Base-by-base conservation (phyloP, 2,113 vertebrate species). In the Ceyx melanurus region DNA sequence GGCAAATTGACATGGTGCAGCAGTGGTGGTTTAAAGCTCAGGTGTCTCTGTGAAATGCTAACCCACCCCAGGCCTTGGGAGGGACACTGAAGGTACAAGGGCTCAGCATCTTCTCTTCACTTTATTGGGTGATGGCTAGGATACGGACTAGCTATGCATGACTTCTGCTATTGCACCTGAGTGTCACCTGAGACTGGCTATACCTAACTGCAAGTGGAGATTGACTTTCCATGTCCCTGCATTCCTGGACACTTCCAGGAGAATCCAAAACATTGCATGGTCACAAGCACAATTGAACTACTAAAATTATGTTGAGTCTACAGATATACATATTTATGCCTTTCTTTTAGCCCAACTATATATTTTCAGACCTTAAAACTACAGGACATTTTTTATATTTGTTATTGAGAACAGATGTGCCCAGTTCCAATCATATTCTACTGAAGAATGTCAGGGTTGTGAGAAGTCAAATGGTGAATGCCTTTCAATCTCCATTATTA, bases 351-450 rank as follows among this genome's bases (percentile, higher is more conserved):
- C 91, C 84, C 62, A 92, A 82, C 94, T 97, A 57, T 94, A 96
- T 96, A 91, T 97, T 97, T 97, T 96, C 92, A 96, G 81, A 66
- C 84, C 90, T 96, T 95, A 94, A 97, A 97, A n/a, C 95, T 95
- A 92, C 84, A 96, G 93, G 94, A 97, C 85, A 96, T 96, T 97
- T 97, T 97, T 96, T 96, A 94, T 94, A 94, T 97, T 97, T 96
- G 93, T 97, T 98, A 98, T 98, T 97, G 96, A 95, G 97, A 98
- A 97, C 97, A 98, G 98, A 98, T 98, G 97, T 98, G 95, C 91
- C 90, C 94, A 91, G 86, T 97, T 94, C 95, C 97, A 97, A 95
- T 97, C 93, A 77, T 93, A 92, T 95, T 97, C 97, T 97, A 94
- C 95, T 96, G 95, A 97, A 97, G 96, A 97, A 94, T 65, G 89